Percentiles rank a stretch among this genome's conserved stretches.
These are phyloP conservation scores for Zosterops japonicus DNA, from an alignment of 2,113 vertebrate species.

Conservation along the genomic window DNA sequence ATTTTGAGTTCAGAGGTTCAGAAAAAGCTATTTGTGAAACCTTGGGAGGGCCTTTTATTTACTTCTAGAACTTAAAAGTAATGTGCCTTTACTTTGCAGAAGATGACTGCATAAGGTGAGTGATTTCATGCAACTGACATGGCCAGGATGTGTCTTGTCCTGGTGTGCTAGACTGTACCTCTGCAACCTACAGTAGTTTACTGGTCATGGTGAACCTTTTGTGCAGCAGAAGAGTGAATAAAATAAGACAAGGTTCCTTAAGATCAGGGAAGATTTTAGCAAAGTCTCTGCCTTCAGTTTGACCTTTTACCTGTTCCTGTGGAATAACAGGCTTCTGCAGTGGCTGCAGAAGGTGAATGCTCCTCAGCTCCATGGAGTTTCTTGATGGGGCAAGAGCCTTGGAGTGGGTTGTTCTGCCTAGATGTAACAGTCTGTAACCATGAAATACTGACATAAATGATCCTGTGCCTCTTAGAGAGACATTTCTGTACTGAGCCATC, in stretches of 20 bases:
- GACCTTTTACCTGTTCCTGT: not conserved
- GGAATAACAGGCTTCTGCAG: not conserved
- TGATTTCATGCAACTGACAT: not conserved
- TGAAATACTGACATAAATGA: not conserved
- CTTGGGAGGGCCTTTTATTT: not conserved
- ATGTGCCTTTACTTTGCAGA: not conserved
- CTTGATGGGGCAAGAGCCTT: not conserved
- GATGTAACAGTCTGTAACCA: not conserved
- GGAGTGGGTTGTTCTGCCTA: not conserved
- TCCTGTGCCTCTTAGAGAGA: not conserved
- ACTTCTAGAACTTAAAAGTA: not conserved
- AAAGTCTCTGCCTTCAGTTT: not conserved
- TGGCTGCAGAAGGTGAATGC: not conserved
- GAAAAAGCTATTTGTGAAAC: not conserved
- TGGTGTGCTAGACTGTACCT: accelerated
- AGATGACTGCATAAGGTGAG: not conserved
- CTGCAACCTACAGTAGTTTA: not conserved
- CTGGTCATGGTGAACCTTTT: not conserved
- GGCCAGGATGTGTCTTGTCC: not conserved
- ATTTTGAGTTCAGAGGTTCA: not conserved
- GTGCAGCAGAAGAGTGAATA: not conserved
- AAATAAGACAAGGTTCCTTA: not conserved
- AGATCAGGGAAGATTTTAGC: not conserved
- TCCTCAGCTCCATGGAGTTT: not conserved
- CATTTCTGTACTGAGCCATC: not conserved